Evolutionary conservation across 2,113 vertebrate species (phyloP), one percentile per base, ranked within the genome.

Genomic region (Apodemus speciosus): DNA sequence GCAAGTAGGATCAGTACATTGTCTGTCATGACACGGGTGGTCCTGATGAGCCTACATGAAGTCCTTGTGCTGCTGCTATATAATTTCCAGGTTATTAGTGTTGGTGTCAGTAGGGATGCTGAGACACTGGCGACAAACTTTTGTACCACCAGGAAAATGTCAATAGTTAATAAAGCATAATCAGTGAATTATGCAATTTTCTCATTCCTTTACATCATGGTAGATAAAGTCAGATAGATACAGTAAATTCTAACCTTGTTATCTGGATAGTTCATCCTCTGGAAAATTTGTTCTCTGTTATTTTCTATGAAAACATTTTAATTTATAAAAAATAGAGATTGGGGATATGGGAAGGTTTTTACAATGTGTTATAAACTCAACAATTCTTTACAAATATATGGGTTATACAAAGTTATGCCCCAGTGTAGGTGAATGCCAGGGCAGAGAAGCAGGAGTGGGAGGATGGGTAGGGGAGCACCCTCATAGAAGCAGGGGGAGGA

Each of bases 201-300:
- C 30, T 95, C 56, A 27, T 76, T 89, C 35, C 92, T 91, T 91
- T 73, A 58, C 62, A 79, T 85, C 38, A 32, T 27, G 60, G 30
- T 21, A 72, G 25, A 72, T 92, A 40, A 91, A 88, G 88, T 97
- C 85, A 96, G 62, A 85, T n/a, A 56, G 77, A 93, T 56, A 91
- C 85, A 35, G 40, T 92, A 89, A 38, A 64, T 88, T 43, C 13
- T 77, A 83, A 79, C 21, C 18, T 62, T 90, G 76, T 88, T 88
- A 85, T 51, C 58, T 93, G 53, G 68, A 90, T 83, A 89, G 13
- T 83, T 95, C 40, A 92, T 80, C 30, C 64, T 66, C 5, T 66
- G 64, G 25, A 6, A 72, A 89, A 93, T 73, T 90, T 85, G 86
- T 86, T 76, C 35, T 91, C 49, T 96, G 13, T 4, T 92, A 8